Conservation (phyloP, 2,888 invertebrate genomes). For the Timandra comae region DNA sequence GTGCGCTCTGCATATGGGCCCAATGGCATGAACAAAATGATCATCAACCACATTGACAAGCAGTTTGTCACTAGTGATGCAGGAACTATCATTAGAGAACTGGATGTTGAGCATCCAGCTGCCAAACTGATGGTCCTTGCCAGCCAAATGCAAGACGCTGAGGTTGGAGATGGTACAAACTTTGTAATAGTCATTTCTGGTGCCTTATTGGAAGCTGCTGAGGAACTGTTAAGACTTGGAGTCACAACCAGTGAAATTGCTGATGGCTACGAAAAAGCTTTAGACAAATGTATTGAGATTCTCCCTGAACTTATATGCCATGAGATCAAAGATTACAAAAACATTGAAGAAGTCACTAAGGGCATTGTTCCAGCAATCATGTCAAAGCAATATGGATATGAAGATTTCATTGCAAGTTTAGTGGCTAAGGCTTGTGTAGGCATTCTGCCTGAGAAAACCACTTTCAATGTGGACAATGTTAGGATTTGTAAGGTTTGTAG, state of each 20-base stretch:
- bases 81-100: constrained; percentile 96
- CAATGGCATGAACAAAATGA: constrained; percentile 99
- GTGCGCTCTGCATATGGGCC: constrained; percentile 98
- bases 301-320: constrained; percentile 88
- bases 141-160: constrained; percentile 98
- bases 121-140: constrained; percentile 97
- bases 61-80: constrained; percentile 99
- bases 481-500: constrained; percentile 89
- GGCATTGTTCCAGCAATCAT: constrained; percentile 90
- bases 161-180: constrained; percentile 99
- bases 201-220: constrained; percentile 92
- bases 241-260: constrained; percentile 98
- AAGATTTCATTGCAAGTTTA: constrained; percentile 91
- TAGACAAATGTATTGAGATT: constrained; percentile 92
- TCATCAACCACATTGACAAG: constrained; percentile 99
- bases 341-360: constrained; percentile 82
- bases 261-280: constrained; percentile 94
- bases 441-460: constrained; percentile 88
- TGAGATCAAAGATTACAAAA: constrained; percentile 82
- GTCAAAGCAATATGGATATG: constrained; percentile 98
- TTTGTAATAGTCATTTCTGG: constrained; percentile 97
- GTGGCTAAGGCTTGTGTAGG: constrained; percentile 93
- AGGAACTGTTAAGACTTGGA: constrained; percentile 94
- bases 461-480: constrained; percentile 98
- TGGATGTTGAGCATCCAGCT: constrained; percentile 99